Evolutionary conservation across 2,113 vertebrate genomes (phyloP).

Genomic region (Pholis gunnellus): DNA sequence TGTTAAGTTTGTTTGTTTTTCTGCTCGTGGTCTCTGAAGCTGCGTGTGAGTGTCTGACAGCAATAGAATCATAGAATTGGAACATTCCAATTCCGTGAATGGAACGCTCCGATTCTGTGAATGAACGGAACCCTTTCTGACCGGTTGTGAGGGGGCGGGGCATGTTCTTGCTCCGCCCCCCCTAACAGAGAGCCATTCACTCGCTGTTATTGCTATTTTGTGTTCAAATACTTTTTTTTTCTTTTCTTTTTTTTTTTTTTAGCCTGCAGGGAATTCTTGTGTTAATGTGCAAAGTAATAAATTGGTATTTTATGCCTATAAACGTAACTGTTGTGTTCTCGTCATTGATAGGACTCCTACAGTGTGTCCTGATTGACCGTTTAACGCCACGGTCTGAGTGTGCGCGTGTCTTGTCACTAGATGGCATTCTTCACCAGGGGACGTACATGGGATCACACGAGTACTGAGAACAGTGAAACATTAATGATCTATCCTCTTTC

Average conservation of each 20-base stretch:
- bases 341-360: conserved; percentile 14
- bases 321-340: conserved; percentile 40
- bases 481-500: not conserved
- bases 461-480: conserved; percentile 10
- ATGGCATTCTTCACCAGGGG: conserved; percentile 41
- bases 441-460: not conserved
- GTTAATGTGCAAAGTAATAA: conserved; percentile 96
- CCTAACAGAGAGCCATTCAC: conserved; percentile 78
- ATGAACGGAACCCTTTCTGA: conserved; percentile 85
- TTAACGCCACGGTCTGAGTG: not conserved
- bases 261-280: conserved; percentile 98
- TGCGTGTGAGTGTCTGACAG: conserved; percentile 89
- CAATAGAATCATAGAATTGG: conserved; percentile 86
- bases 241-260: conserved; percentile 83
- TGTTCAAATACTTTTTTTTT: conserved; percentile 70
- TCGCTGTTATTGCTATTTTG: conserved; percentile 87
- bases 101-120: conserved; percentile 53
- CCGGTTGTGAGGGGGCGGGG: conserved; percentile 76
- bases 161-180: conserved; percentile 77
- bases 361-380: not conserved
- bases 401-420: conserved; percentile 55
- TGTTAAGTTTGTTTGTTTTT: conserved; percentile 29
- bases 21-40: conserved; percentile 84
- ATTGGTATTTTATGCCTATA: conserved; percentile 95
- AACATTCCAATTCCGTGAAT: conserved; percentile 35